phyloP scores from a whole-genome alignment of 2,113 vertebrate genomes.

The Morone saxatilis region DNA sequence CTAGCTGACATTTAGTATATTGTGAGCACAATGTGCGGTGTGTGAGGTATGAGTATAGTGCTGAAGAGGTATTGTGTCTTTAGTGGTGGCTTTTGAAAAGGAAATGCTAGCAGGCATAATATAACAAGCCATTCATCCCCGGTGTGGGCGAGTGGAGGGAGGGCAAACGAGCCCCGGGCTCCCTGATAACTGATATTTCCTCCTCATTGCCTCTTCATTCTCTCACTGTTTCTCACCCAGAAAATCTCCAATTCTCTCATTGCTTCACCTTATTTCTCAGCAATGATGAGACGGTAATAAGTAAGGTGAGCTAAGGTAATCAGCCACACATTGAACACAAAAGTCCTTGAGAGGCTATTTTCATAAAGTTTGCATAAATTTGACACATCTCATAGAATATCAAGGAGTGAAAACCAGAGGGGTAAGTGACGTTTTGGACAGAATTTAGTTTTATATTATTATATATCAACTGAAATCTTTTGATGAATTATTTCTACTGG shows the following conservation, averaged over 20 bases:
- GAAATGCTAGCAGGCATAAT: conserved; percentile 57
- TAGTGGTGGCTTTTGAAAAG: conserved; percentile 40
- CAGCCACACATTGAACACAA: not conserved
- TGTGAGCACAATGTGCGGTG: conserved; percentile 19
- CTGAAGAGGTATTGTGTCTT: conserved; percentile 45
- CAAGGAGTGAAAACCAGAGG: too few relatives aligned
- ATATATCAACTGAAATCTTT: too few relatives aligned
- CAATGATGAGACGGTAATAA: conserved; percentile 19
- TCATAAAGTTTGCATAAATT: not conserved
- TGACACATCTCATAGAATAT: not conserved
- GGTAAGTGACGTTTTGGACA: too few relatives aligned
- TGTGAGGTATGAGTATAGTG: conserved; percentile 29
- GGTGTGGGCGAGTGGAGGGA: conserved; percentile 26
- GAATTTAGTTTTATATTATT: too few relatives aligned
- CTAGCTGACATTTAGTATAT: conserved; percentile 13
- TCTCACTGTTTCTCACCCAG: conserved; percentile 28
- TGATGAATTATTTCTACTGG: too few relatives aligned
- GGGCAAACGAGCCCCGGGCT: conserved; percentile 36
- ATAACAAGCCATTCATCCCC: conserved; percentile 54
- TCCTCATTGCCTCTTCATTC: conserved; percentile 55
- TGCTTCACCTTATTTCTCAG: conserved; percentile 12
- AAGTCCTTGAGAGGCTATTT: not conserved
- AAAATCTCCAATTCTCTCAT: conserved; percentile 18
- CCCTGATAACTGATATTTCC: conserved; percentile 44
- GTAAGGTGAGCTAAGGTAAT: conserved; percentile 5